phyloP scores from a whole-genome alignment of 2,113 vertebrate species.

The Progne subis region DNA sequence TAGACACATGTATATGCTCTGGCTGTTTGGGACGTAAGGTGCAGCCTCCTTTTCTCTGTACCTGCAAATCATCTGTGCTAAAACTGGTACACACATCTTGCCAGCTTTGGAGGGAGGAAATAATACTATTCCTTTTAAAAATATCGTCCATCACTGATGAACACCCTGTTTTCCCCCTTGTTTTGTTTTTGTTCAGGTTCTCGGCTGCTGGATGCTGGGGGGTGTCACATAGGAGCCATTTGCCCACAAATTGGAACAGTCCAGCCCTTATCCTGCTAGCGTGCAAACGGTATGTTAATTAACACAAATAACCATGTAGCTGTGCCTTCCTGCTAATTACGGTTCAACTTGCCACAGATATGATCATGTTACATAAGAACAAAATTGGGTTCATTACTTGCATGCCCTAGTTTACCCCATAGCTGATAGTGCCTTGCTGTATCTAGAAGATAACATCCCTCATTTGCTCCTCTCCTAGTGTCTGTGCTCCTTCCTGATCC shows the following conservation, averaged over 20 bases:
- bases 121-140: background rate
- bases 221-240: background rate
- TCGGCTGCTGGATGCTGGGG: background rate
- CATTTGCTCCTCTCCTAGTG: background rate
- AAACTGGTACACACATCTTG: background rate
- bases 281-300: background rate
- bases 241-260: background rate
- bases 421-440: background rate
- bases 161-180: background rate
- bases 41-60: background rate
- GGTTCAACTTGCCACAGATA: background rate
- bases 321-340: background rate
- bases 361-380: background rate
- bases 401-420: background rate
- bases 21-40: background rate
- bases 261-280: background rate
- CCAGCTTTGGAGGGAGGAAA: background rate
- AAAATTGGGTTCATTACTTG: background rate
- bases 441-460: background rate
- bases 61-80: background rate
- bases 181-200: background rate
- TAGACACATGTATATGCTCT: rapidly evolving
- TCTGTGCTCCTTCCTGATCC: background rate
- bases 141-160: background rate
- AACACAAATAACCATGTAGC: background rate